phyloP scores from a whole-genome alignment of 2,113 vertebrate genomes.

The Ctenodactylus gundi region DNA sequence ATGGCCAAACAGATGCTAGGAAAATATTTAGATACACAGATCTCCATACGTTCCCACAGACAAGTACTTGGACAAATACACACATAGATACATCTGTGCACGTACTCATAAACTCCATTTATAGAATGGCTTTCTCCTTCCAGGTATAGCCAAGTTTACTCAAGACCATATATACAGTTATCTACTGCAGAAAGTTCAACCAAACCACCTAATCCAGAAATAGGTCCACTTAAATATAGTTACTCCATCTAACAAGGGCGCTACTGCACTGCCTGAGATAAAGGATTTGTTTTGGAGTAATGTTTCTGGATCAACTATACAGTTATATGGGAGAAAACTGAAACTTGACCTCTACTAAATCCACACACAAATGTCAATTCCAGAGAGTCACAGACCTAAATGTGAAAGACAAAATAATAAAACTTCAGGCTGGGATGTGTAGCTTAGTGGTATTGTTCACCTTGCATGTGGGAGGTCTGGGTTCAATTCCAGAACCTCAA shows the following conservation, averaged over 20 bases:
- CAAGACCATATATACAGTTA: background rate
- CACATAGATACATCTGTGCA: background rate
- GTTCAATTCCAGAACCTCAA: background rate
- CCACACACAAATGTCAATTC: background rate
- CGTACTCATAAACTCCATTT: background rate
- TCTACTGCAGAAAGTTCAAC: background rate
- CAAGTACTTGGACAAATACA: background rate
- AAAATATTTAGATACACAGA: conserved; percentile 57
- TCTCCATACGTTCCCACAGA: conserved; percentile 24
- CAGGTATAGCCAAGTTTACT: background rate
- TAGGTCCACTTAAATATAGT: background rate
- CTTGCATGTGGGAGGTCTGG: background rate
- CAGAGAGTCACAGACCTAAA: background rate
- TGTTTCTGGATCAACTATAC: background rate
- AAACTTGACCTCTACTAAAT: background rate
- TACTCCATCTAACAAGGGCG: background rate
- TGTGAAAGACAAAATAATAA: conserved; percentile 45
- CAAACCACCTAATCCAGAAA: background rate
- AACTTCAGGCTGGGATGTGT: background rate
- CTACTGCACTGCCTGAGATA: background rate
- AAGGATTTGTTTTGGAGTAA: background rate
- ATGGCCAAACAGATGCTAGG: conserved; percentile 49
- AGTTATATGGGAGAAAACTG: background rate
- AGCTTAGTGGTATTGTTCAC: background rate
- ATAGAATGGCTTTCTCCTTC: background rate